phyloP scores from a whole-genome alignment of 64 coral and sea anemone genomes.

The Dendrophyllia cribrosa region DNA sequence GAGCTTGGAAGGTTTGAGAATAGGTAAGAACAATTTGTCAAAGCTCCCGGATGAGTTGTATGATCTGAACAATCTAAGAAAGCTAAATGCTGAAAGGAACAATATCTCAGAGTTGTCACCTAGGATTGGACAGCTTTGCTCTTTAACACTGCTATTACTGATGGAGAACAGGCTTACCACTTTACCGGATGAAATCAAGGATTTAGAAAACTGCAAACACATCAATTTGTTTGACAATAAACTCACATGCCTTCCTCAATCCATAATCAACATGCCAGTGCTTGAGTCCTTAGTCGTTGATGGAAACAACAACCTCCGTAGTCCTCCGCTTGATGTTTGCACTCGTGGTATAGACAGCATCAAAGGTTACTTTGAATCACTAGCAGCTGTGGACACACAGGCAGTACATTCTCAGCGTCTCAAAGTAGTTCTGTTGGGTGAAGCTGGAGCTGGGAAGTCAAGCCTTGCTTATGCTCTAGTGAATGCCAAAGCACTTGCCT shows the following conservation, averaged over 20 bases:
- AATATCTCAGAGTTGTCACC: constrained; percentile 55
- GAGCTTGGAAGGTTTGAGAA: constrained; percentile 73
- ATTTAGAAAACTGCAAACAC: constrained; percentile 59
- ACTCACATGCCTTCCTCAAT: constrained; percentile 82
- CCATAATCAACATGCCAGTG: constrained; percentile 55
- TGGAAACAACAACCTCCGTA: constrained; percentile 78
- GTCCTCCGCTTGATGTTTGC: constrained; percentile 81
- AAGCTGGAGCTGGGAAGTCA: constrained; percentile 91
- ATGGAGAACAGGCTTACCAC: constrained; percentile 71
- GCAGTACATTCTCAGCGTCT: constrained; percentile 80
- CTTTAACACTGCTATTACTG: constrained; percentile 68
- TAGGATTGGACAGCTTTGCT: constrained; percentile 53
- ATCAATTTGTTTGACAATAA: constrained; percentile 88
- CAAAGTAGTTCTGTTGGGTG: constrained; percentile 88
- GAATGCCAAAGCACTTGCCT: constrained; percentile 38
- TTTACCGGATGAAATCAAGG: constrained; percentile 83
- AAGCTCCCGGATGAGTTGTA: constrained; percentile 85
- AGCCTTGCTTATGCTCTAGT: constrained; percentile 74
- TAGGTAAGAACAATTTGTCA: constrained; percentile 62
- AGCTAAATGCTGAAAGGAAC: constrained; percentile 77
- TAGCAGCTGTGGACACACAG: constrained; percentile 21
- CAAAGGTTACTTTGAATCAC: constrained; percentile 73
- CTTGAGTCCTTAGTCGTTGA: constrained; percentile 59
- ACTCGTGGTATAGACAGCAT: constrained; percentile 79
- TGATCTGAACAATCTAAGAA: constrained; percentile 58